Base-by-base conservation (phyloP, 2,113 vertebrate species). In the Tetraodon nigroviridis region DNA sequence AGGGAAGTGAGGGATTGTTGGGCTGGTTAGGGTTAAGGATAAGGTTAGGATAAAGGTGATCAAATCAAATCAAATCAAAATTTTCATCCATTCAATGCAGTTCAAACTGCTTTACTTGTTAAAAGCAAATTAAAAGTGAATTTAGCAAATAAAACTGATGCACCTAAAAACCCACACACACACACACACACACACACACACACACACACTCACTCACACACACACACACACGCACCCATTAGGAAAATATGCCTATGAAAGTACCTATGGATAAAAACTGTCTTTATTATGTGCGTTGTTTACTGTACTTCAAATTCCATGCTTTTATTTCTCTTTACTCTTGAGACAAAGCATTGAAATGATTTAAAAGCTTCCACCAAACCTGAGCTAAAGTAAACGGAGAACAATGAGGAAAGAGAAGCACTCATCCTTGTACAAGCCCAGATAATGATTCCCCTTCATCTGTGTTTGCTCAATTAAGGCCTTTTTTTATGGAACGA, bases 381-480 rank as follows among this genome's bases (percentile, higher is more conserved):
- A 27, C 21, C 40, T 24, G 2, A 10, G 16, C 40, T 41, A 45
- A 55, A 61, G 46, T 55, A 70, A 65, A 41, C 27, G 62, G 51
- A 64, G 16, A 51, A 5, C 27, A 15, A 1, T 59, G 46, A 50
- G 42, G 40, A 13, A 49, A 52, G 18, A 37, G 24, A 46, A 68
- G 14, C 12, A 5, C 20, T 75, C n/a, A 65, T 58, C 52, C 52
- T 37, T 41, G 49, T 20, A 16, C 16, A 55, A 65, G 42, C 54
- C 17, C 41, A 58, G 3, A 17, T 66, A 76, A 71, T 61, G 51
- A 73, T 14, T 57, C 17, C 41, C n/a, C 69, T 77, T 75, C 7
- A 53, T 64, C 56, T 63, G 45, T 69, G 66, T 76, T 69, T 77
- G 70, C 49, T 69, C 51, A 61, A 56, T 76, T 71, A 76, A 69